These are phyloP conservation scores for Eulithis testata DNA, from an alignment of 2,888 invertebrate species.

Conservation along the genomic window DNA sequence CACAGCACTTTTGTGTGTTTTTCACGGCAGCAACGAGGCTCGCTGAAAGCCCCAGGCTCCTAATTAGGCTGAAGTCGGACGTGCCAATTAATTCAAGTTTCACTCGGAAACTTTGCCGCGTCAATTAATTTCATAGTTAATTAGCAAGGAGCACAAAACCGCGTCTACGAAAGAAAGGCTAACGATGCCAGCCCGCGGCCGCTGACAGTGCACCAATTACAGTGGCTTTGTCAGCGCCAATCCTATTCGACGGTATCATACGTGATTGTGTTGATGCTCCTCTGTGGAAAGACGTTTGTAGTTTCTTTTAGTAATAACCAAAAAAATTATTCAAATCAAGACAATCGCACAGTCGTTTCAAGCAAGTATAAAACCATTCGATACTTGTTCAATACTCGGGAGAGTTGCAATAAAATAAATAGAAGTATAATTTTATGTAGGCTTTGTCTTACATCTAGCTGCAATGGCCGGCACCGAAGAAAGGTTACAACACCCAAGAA, in stretches of 20 bases:
- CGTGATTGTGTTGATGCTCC: slow-evolving; percentile 3
- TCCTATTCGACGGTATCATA: slow-evolving; percentile 26
- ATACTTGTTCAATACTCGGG: slow-evolving; percentile 41
- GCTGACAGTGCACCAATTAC: slow-evolving; percentile 79
- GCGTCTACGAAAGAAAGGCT: slow-evolving; percentile 79
- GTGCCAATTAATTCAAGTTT: slow-evolving; percentile 85
- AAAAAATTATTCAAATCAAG: not conserved
- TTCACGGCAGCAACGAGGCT: slow-evolving; percentile 79
- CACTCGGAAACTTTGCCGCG: slow-evolving; percentile 84
- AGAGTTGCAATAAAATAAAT: slow-evolving; percentile 62
- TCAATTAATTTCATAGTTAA: slow-evolving; percentile 85
- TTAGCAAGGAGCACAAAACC: slow-evolving; percentile 82
- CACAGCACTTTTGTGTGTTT: slow-evolving; percentile 82
- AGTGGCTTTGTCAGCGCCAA: slow-evolving; percentile 67
- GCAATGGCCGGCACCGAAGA: slow-evolving; percentile 63
- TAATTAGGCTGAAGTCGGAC: slow-evolving; percentile 85
- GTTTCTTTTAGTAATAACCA: not conserved
- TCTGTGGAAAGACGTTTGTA: not conserved
- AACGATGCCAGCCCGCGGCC: slow-evolving; percentile 70
- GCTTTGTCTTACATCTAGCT: slow-evolving; percentile 73
- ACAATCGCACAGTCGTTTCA: too few species aligned
- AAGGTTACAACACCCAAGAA: slow-evolving; percentile 55
- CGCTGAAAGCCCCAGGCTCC: slow-evolving; percentile 83
- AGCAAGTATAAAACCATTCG: slow-evolving; percentile 40
- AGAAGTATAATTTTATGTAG: slow-evolving; percentile 66